Evolutionary conservation across 1,140 invertebrate species (phyloP).

Genomic region (Trachymyrmex cornetzi): DNA sequence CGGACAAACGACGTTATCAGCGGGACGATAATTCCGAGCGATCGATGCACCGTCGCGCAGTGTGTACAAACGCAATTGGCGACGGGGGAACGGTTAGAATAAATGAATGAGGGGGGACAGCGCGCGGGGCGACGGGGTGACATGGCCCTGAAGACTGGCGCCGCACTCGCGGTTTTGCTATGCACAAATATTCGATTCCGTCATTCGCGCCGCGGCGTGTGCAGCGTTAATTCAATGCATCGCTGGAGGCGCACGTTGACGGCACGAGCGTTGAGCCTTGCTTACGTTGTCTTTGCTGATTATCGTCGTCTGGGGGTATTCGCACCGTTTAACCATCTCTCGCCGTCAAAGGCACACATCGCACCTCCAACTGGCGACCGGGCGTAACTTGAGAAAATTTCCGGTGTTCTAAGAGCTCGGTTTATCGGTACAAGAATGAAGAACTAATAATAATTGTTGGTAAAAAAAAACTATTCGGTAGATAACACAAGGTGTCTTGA

Average conservation of each 20-base stretch:
- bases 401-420: neutral
- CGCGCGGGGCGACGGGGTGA: conserved; percentile 6
- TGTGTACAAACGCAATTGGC: conserved; percentile 36
- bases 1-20: conserved; percentile 36
- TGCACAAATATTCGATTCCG: conserved; percentile 62
- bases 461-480: no score
- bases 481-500: neutral
- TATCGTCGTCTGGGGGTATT: conserved; percentile 34
- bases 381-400: conserved; percentile 7
- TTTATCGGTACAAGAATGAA: neutral
- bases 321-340: conserved; percentile 30
- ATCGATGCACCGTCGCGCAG: conserved; percentile 42
- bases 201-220: conserved; percentile 53
- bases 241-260: conserved; percentile 25
- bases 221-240: conserved; percentile 63
- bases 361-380: conserved; percentile 27
- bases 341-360: conserved; percentile 28
- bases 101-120: conserved; percentile 44
- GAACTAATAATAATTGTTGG: neutral
- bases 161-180: conserved; percentile 61
- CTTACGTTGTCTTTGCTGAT: conserved; percentile 59
- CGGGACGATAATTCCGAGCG: conserved; percentile 28
- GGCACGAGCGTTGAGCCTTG: conserved; percentile 21
- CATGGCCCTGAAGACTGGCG: conserved; percentile 65
- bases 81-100: conserved; percentile 14